Base-by-base conservation (phyloP, 2,888 invertebrate genomes). In the Tenthredo notha region DNA sequence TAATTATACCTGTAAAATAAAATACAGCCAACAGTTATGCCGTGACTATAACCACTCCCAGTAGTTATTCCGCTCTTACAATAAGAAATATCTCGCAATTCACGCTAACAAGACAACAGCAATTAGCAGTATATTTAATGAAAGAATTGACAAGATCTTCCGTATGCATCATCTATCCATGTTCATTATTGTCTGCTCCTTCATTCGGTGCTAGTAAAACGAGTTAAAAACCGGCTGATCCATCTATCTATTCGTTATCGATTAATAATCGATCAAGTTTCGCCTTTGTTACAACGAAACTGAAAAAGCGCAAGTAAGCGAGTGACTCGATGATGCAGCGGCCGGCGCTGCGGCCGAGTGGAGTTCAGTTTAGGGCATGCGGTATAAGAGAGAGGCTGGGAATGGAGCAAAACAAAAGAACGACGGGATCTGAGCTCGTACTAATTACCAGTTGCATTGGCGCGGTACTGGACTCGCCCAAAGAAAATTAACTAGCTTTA, bases 401-500 rank as follows among this genome's bases (percentile, higher is more conserved):
- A 86, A 87, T 87, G 88, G 88, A 89, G 88, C 88, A 87, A 88
- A 88, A 89, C 86, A 89, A 89, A 89, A 90, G 88, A 84, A 83
- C 86, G 86, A 87, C 86, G 85, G 89, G 90, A 90, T 92, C 90
- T 90, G 91, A 90, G 89, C 88, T 89, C 87, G 90, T 92, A 90
- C 92, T 92, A 92, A 92, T 92, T 92, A 91, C 92, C 90, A 89
- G 77, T 86, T 87, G 88, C 89, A 90, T 90, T 88, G 90, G 90
- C 89, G 89, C 87, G 88, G 80, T 61, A 33, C 80, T 61, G 61
- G 80, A 80, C 80, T 80, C 58, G 40, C 88, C 86, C 85, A 86
- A 89, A 91, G 89, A 90, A 90, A 92, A 92, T 92, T 91, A 92
- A 92, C 90, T 90, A 90, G 89, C 88, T 91, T 92, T 92, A 92